Conservation (phyloP, 2,797 vertebrate genomes). For the Knipowitschia caucasica region DNA sequence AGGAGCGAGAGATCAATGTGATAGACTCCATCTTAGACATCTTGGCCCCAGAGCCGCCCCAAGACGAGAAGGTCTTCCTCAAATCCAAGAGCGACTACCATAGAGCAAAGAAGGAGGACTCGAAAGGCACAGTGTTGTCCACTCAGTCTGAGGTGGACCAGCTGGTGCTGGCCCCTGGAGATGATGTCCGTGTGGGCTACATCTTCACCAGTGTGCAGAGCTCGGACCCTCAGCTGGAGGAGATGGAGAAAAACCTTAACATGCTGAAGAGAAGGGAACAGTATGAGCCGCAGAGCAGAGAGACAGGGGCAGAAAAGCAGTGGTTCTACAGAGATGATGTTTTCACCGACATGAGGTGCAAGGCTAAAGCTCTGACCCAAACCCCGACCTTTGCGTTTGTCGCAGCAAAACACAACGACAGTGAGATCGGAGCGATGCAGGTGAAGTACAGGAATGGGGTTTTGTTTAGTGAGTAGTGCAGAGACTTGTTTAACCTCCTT, state of each 20-base stretch:
- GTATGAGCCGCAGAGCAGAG: background rate
- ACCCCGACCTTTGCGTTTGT: background rate
- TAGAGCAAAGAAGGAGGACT: too few species aligned
- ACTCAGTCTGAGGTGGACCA: conserved; percentile 14
- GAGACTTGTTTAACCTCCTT: too few species aligned
- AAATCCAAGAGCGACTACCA: too few species aligned
- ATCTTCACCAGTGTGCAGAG: background rate
- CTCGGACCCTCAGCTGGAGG: background rate
- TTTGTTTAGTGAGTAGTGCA: too few species aligned
- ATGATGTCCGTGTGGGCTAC: background rate
- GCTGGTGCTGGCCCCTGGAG: too few species aligned
- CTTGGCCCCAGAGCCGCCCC: too few species aligned
- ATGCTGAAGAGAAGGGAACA: background rate
- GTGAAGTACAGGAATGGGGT: background rate
- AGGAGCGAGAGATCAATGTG: conserved; percentile 23
- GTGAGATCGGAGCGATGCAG: background rate
- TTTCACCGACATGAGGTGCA: background rate
- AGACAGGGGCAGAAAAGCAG: too few species aligned
- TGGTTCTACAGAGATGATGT: background rate
- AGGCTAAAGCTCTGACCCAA: background rate
- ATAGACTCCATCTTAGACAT: conserved; percentile 38
- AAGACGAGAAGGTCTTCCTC: too few species aligned
- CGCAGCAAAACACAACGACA: background rate
- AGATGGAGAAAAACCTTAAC: background rate
- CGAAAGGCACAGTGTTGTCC: conserved; percentile 1